Evolutionary conservation across 2,888 invertebrate genomes (phyloP).

Genomic region (Temnothorax unifasciatus): DNA sequence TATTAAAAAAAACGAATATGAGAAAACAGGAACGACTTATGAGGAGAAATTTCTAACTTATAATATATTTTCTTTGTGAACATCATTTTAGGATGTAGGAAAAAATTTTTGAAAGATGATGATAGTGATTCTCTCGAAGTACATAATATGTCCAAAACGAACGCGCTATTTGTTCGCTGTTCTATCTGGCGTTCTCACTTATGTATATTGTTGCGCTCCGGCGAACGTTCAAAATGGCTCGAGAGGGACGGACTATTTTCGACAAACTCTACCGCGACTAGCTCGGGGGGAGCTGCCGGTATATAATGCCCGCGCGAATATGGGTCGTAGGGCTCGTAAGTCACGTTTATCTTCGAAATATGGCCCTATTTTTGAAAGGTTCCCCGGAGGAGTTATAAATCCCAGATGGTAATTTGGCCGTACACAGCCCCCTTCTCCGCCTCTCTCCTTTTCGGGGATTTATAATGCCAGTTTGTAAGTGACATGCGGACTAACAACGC

Average conservation of each 20-base stretch:
- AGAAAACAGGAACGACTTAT: background rate
- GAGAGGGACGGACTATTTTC: constrained; percentile 51
- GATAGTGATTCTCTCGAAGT: background rate
- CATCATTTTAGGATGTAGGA: background rate
- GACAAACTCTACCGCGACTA: constrained; percentile 57
- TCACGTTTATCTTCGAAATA: constrained; percentile 78
- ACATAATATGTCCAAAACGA: background rate
- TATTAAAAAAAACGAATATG: background rate
- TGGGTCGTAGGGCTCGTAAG: constrained; percentile 74
- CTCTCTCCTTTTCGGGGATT: constrained; percentile 65
- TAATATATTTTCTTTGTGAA: background rate
- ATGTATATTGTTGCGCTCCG: constrained; percentile 13
- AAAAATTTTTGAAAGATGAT: background rate
- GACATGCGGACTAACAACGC: constrained; percentile 60
- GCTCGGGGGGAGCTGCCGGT: constrained; percentile 11
- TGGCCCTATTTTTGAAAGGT: constrained; percentile 76
- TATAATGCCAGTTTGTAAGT: constrained; percentile 75
- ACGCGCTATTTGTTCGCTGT: background rate
- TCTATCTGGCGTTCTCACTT: constrained; percentile 5
- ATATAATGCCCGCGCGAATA: constrained; percentile 63
- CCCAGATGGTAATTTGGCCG: constrained; percentile 74
- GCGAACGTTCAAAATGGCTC: constrained; percentile 48
- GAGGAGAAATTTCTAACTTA: background rate
- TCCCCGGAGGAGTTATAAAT: constrained; percentile 74
- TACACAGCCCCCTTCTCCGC: constrained; percentile 26